A percentile compares a stretch with the other conserved stretches of the same genome.
Conservation (phyloP, 2,113 vertebrate species). For the Pachyramphus minor region DNA sequence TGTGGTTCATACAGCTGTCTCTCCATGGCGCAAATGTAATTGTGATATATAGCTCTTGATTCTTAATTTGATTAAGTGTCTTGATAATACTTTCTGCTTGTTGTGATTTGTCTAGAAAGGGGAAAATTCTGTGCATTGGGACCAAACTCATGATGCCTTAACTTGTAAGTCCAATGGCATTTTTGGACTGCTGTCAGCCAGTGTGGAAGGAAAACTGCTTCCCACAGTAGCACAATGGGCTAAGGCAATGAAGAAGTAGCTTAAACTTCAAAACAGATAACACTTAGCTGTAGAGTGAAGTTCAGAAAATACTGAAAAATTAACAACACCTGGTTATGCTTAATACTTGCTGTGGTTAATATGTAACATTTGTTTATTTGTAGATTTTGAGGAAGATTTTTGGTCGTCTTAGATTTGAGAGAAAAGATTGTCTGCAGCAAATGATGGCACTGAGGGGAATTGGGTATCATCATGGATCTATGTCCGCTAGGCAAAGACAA, state of each 20-base stretch:
- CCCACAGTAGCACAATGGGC: background rate
- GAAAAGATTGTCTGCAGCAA: background rate
- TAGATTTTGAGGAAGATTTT: slow-evolving; percentile 64
- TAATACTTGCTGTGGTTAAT: background rate
- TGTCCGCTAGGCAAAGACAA: slow-evolving; percentile 23
- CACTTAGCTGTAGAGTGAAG: background rate
- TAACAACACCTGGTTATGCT: background rate
- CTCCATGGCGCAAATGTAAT: background rate
- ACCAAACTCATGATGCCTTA: background rate
- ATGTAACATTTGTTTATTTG: background rate
- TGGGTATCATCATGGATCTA: slow-evolving; percentile 64
- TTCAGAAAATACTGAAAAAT: background rate
- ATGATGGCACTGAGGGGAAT: slow-evolving; percentile 56
- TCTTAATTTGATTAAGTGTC: background rate
- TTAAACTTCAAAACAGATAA: background rate
- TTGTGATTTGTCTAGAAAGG: background rate
- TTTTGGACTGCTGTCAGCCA: background rate
- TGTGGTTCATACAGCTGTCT: background rate
- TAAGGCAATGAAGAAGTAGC: background rate
- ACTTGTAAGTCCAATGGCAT: background rate
- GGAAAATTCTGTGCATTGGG: background rate
- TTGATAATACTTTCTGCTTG: background rate
- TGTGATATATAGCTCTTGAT: background rate
- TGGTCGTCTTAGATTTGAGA: background rate
- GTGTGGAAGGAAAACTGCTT: background rate